Base-by-base conservation (phyloP, 2,888 invertebrate species). In the Dynastes hyllus region DNA sequence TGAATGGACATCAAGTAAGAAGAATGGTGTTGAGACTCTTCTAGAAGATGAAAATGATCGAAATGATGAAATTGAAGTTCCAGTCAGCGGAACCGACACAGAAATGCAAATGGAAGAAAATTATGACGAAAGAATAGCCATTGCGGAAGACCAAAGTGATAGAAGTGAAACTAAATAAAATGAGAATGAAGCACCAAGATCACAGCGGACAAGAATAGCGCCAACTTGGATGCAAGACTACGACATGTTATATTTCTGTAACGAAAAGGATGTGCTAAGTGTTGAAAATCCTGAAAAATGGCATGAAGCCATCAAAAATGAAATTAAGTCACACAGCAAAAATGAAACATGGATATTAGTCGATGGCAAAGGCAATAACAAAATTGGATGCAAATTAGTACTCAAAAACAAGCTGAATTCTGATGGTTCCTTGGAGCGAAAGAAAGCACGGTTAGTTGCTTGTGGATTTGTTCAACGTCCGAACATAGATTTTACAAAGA, bases 391-490 rank as follows among this genome's bases (percentile, higher is more conserved):
- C 37, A 65, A 65, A 32, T 13, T 65, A n/a, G 32, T 65, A 32
- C 37, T 65, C 9, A 67, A 67, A 45, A 67, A 67, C 22, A 67
- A 65, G 13, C 37, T 65, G 11, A 65, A 65, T 65, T 29, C 29
- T 6, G 71, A 27, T 6, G 29, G 27, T 53, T 53, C 53, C n/a
- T n/a, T 71, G 32, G 71, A 70, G 51, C 3, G 70, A 16, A 51
- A 55, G 29, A 70, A 51, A 1, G 22, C 22, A 22, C 22, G 50
- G 53, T 51, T 71, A 55, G 71, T 71, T 51, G 53, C 71, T 55
- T 2, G 53, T 29, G 71, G 71, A 13, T 71, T 71, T 27, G 71
- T 29, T 1, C 71, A 71, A n/a, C 71, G 53, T 29, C 71, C n/a
- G n/a, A 37, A 55, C 29, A 40, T 37, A 37, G 73, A 29, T 13